A percentile compares a stretch with the other conserved stretches of the same genome.
phyloP scores from a whole-genome alignment of 2,113 vertebrate species.

The Cichladusa arquata region DNA sequence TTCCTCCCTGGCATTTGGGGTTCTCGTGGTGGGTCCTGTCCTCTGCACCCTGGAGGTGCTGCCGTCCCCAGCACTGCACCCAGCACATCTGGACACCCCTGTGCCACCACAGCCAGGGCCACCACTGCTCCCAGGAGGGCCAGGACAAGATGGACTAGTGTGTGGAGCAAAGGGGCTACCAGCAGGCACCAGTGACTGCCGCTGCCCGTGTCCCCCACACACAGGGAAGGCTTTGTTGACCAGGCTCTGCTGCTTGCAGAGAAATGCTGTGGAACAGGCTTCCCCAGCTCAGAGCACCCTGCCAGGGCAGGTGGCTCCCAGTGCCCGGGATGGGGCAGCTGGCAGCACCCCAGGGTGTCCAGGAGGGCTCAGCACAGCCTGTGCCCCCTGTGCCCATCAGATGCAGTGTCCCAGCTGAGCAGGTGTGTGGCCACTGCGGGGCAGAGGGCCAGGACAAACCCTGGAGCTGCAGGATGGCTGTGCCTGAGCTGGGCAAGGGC shows the following conservation, averaged over 20 bases:
- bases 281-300: fast-evolving
- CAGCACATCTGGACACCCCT: neutral
- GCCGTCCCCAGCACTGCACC: fast-evolving
- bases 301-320: neutral
- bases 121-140: neutral
- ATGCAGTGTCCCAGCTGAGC: neutral
- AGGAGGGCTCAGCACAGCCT: neutral
- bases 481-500: neutral
- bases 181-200: neutral
- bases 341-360: neutral
- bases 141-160: fast-evolving
- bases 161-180: neutral
- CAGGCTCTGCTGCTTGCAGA: neutral
- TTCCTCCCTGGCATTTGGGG: neutral
- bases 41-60: neutral
- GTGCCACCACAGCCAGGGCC: neutral
- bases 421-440: fast-evolving
- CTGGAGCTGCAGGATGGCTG: neutral
- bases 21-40: neutral
- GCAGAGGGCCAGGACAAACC: neutral
- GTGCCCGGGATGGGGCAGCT: neutral
- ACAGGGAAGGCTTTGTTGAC: neutral
- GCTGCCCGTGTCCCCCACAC: fast-evolving
- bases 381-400: neutral
- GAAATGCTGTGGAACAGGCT: neutral